Evolutionary conservation across 2,113 vertebrate genomes (phyloP), one percentile per base, ranked within the genome.

Genomic region (Platichthys flesus): DNA sequence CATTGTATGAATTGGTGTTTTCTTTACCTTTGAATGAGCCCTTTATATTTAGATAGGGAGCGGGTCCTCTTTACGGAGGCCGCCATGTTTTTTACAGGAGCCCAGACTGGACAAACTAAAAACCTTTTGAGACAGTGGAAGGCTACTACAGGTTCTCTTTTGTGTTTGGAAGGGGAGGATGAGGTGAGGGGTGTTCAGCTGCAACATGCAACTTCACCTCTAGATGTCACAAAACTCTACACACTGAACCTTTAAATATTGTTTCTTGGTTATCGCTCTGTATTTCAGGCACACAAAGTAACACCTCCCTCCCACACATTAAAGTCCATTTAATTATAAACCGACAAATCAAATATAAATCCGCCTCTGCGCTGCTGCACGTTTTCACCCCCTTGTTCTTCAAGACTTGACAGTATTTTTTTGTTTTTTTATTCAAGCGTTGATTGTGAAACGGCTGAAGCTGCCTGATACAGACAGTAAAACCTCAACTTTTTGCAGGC

Each of bases 401-500:
- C 37, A 52, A 64, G 58, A 63, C 65, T 47, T 63, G 35, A n/a
- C n/a, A n/a, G n/a, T n/a, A n/a, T 40, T 23, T 64, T 1, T 67
- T 67, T 67, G 55, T 28, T 37, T 40, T 24, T 64, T 14, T 71
- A 64, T 59, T 42, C 26, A 42, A 68, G 23, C 23, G 23, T 83
- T 81, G 75, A 54, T 75, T 78, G 56, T 78, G 61, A 87, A 90
- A 85, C 24, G 67, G 77, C 78, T 83, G 73, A 78, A 18, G 63
- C 75, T 77, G 85, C 64, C 75, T 76, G 74, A 82, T 64, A 59
- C 66, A 93, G 87, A 89, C 79, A 31, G 76, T 55, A 58, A 78
- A 84, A 85, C 85, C 85, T 86, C n/a, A 83, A 45, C 91, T 92
- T 91, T 90, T 73, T 76, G 56, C 71, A 63, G 72, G 67, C 77